These are phyloP conservation scores for Xyrauchen texanus DNA, from an alignment of 2,113 vertebrate species.

Conservation along the genomic window DNA sequence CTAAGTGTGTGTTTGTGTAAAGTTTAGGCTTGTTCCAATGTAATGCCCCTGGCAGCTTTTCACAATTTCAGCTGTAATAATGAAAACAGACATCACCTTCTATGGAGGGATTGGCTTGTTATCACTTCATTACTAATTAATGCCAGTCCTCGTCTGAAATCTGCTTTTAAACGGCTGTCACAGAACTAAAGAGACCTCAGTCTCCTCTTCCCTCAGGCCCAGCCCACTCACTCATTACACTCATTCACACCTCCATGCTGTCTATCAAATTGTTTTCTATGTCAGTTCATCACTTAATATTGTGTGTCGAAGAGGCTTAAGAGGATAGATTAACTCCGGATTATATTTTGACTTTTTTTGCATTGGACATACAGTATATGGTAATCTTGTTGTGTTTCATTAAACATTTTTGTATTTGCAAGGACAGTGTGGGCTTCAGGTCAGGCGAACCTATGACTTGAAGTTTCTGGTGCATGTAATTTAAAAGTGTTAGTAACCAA, in stretches of 20 bases:
- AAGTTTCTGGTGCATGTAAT: not conserved
- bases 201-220: not conserved
- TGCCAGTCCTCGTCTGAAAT: conserved; percentile 40
- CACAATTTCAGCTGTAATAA: not conserved
- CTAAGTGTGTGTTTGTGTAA: not conserved
- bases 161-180: conserved; percentile 18
- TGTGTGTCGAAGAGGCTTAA: not conserved
- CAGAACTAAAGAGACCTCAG: not conserved
- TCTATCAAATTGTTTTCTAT: not conserved
- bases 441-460: not conserved
- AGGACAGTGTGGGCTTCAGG: too few relatives aligned
- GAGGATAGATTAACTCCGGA: not conserved
- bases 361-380: not conserved
- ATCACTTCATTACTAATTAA: conserved; percentile 57
- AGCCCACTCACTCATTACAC: conserved; percentile 1
- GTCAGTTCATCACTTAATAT: not conserved
- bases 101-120: conserved; percentile 43
- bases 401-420: not conserved
- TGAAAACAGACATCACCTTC: conserved; percentile 31
- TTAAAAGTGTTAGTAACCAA: not conserved
- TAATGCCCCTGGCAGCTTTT: not conserved
- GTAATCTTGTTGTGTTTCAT: not conserved
- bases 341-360: too few relatives aligned
- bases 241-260: not conserved
- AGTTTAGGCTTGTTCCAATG: not conserved